A percentile compares a stretch with the other conserved stretches of the same genome.
phyloP scores from a whole-genome alignment of 2,888 invertebrate species.

The Microchrysa polita region DNA sequence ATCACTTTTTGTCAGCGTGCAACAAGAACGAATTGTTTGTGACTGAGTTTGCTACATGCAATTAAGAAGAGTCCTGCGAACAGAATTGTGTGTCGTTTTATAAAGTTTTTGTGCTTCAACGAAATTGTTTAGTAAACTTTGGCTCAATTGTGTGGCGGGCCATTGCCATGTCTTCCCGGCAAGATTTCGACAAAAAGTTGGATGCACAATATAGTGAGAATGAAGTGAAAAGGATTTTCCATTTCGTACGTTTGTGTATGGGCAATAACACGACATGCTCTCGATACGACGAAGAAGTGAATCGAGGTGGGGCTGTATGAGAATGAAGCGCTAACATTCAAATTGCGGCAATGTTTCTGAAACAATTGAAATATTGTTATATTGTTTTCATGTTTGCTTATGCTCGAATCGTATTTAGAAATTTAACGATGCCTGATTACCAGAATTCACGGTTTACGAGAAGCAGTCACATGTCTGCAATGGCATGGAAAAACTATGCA shows the following conservation, averaged over 20 bases:
- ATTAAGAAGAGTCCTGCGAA: constrained; percentile 38
- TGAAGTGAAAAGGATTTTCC: constrained; percentile 27
- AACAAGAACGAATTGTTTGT: constrained; percentile 20
- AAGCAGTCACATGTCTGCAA: constrained; percentile 23
- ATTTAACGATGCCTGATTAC: not conserved
- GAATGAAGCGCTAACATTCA: constrained; percentile 30
- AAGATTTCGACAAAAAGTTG: constrained; percentile 37
- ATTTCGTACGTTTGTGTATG: not conserved
- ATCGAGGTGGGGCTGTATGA: not conserved
- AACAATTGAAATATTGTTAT: constrained; percentile 37
- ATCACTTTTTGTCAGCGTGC: constrained; percentile 7
- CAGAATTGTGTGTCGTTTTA: constrained; percentile 10
- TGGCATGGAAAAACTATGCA: constrained; percentile 38
- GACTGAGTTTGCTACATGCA: constrained; percentile 41
- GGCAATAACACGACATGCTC: too few species aligned
- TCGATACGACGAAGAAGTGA: not conserved
- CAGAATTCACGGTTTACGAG: constrained; percentile 21
- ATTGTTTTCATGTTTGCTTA: constrained; percentile 21
- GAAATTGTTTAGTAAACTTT: constrained; percentile 44
- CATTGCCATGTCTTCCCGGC: constrained; percentile 38
- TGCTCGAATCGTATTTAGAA: not conserved
- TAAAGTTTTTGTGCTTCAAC: constrained; percentile 34
- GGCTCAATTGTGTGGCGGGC: constrained; percentile 32
- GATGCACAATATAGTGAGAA: constrained; percentile 25
- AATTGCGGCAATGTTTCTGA: constrained; percentile 31